These are phyloP conservation scores for Quadriops clusia DNA, from an alignment of 2,888 invertebrate species.

Conservation along the genomic window DNA sequence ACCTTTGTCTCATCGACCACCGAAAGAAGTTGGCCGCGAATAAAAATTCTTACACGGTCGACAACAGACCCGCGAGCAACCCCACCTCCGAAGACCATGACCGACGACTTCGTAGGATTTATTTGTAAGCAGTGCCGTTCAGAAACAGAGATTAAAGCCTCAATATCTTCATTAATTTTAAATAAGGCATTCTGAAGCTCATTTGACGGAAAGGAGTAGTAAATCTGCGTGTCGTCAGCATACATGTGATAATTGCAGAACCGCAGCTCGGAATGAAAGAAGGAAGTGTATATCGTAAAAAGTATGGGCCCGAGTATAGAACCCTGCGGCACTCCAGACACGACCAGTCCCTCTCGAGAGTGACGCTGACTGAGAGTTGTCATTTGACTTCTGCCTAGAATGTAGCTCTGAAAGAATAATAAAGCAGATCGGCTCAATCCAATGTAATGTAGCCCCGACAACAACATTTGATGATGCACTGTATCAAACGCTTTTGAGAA, in stretches of 20 bases:
- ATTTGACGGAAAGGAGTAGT: neutral
- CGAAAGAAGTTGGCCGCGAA: too few species aligned
- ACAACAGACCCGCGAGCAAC: neutral
- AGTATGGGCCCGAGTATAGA: too few species aligned
- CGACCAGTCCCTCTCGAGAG: neutral
- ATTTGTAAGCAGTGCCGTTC: neutral
- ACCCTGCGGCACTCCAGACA: conserved; percentile 2
- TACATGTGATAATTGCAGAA: conserved; percentile 1
- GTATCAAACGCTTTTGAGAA: conserved; percentile 1
- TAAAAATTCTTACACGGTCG: neutral
- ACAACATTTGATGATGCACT: neutral
- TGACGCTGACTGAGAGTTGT: neutral
- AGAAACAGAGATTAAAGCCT: neutral
- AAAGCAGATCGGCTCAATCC: neutral
- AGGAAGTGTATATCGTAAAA: neutral
- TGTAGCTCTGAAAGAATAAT: too few species aligned
- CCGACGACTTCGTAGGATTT: neutral
- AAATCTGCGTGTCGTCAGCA: conserved; percentile 5
- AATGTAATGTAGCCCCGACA: neutral
- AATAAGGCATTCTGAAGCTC: neutral
- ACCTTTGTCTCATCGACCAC: too few species aligned
- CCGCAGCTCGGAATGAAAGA: neutral
- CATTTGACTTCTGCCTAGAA: neutral
- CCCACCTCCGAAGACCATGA: neutral
- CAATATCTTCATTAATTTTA: neutral